Base-by-base conservation (phyloP, 1,140 invertebrate species). In the Brachystomella parvula region DNA sequence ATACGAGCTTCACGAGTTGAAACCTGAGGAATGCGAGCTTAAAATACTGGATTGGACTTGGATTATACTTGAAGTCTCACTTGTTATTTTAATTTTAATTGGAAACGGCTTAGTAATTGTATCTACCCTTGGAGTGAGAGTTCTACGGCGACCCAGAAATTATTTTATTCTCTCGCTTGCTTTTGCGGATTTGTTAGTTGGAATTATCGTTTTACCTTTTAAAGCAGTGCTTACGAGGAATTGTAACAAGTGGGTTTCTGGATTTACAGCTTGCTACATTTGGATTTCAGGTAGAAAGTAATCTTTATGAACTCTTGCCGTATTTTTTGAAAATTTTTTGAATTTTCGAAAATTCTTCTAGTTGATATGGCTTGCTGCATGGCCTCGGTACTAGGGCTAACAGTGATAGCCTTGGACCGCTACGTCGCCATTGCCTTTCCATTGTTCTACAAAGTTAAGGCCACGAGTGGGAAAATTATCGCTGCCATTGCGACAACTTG, bases 361-460 rank as follows among this genome's bases (percentile, higher is more conserved):
- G 49, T 9, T 53, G 49, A 53, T 24, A 26, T 53, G 3, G 3
- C 24, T 6, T n/a, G 15, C 24, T 53, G 49, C 24, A n/a, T 21
- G 6, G 49, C 49, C 3, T 53, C 49, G 3, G 24, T 53, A 6
- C 6, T 53, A 6, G 24, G 24, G 15, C 49, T 53, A 21, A 26
- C 49, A 12, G 9, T 26, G 3, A 53, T 53, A 12, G 9, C 49
- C 9, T 53, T 53, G 15, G 49, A 53, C 24, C 9, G 49, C 6
- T 53, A 53, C 24, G 49, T 53, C 49, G 49, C 49, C 49, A 53
- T 53, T 53, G 49, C 24, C 24, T 24, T 6, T 53, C 49, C 49
- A 53, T n/a, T 53, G 24, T 9, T 53, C 6, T 53, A 53, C 49
- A 53, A 53, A 53, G 49, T 53, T 6, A 9, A 53, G 9, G 49